Evolutionary conservation across 1,140 invertebrate genomes (phyloP), one percentile per base, ranked within the genome.

Genomic region (Drosophila asahinai): DNA sequence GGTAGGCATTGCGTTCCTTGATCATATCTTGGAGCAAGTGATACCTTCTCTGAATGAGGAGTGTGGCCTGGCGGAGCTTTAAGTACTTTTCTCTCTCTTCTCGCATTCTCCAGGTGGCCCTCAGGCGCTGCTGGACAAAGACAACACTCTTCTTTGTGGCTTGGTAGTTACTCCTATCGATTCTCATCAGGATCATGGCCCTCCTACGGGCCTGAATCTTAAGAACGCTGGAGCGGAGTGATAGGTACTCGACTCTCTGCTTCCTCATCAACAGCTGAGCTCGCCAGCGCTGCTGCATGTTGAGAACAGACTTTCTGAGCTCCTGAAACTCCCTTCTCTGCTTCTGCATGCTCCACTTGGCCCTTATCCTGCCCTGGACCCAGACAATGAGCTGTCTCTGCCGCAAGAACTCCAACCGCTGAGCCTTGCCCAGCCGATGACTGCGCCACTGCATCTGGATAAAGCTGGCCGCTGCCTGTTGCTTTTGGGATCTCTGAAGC

Each of bases 261-360:
- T 57, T 30, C 12, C 77, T 70, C 64, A 72, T 73, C 15, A 73
- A 14, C 47, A 91, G 91, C 36, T 79, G 81, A 9, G 93, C 93
- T 81, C 94, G 93, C 79, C 93, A 95, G 25, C 74, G 74, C 45
- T 93, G 93, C 65, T 95, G 95, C 15, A 95, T 77, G 3, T 70
- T 71, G 0, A 94, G 63, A 0, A 87, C 83, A 7, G 93, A 72
- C 3, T 61, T 73, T 62, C 81, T 93, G 1, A 94, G 65, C 42
- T 81, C 17, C 9, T 61, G 47, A 54, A 80, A 93, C 25, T 76
- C 45, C 7, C 51, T 19, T 0, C 71, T 43, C 3, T 71, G 64
- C 7, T 65, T 43, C 30, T 54, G 48, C 80, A 82, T 91, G 8
- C 61, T 54, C 73, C 73, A 80, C 36, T 81, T 83, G 12, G 81